These are phyloP conservation scores for Sterna hirundo DNA, from an alignment of 2,113 vertebrate genomes.

Conservation along the genomic window DNA sequence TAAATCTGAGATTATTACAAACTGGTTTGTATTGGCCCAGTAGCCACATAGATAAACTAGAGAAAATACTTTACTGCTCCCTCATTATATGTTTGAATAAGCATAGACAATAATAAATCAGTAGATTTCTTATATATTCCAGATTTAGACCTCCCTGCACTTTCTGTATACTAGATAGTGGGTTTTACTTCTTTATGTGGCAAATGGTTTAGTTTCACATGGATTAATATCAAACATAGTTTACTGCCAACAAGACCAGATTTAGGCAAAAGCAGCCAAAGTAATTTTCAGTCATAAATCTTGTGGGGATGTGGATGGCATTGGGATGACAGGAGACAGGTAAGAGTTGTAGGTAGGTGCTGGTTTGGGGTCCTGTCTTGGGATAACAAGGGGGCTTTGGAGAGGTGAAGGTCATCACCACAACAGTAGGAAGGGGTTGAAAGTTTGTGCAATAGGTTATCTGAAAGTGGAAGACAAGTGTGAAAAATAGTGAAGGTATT, in stretches of 20 bases:
- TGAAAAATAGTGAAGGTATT: too few relatives aligned
- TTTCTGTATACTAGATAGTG: not conserved
- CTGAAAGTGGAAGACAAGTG: not conserved
- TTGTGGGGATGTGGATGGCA: not conserved
- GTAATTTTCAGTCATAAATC: not conserved
- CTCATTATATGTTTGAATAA: not conserved
- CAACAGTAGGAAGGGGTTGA: not conserved
- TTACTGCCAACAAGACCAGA: not conserved
- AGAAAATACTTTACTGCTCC: not conserved
- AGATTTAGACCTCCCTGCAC: not conserved
- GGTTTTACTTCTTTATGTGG: not conserved
- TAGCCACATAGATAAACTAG: not conserved
- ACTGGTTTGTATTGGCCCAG: not conserved
- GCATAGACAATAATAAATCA: not conserved
- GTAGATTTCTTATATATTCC: not conserved
- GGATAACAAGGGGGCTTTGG: not conserved
- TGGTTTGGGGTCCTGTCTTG: not conserved
- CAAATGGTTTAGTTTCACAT: not conserved
- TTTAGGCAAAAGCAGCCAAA: not conserved
- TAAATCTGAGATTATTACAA: not conserved
- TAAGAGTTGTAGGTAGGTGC: not conserved
- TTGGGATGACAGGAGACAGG: not conserved
- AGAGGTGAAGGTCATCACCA: not conserved
- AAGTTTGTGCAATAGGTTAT: not conserved
- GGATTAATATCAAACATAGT: not conserved